Evolutionary conservation across 2,888 invertebrate genomes (phyloP), one percentile per base, ranked within the genome.

Genomic region (Leptarthrus brevirostris): DNA sequence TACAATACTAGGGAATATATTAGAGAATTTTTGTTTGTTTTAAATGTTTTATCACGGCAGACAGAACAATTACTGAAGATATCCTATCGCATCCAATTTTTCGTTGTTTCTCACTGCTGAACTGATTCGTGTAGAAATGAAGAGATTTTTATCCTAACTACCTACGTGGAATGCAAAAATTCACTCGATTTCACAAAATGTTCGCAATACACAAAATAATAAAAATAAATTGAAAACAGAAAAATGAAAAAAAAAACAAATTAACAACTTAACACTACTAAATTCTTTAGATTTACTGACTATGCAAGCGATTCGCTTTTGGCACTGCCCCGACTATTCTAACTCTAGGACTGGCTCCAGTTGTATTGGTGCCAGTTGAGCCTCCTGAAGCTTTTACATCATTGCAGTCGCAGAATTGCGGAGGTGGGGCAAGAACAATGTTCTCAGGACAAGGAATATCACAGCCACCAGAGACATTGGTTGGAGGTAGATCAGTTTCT

Each of bases 241-340:
- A n/a, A n/a, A 26, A 16, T 8, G 14, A 24, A 34, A 47, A 49
- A 69, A 24, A 34, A 47, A 49, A 69, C 36, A 69, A 66, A 12
- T 52, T 18, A 52, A 69, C 34, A 52, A 49, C 52, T 69, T 52
- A 69, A 69, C 24, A 30, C 69, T 69, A 69, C 22, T 72, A 72
- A 54, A 72, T 71, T 71, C 56, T 54, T 56, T 72, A 52, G 75
- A 64, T 76, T 76, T 78, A 78, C 75, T 79, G 79, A 79, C 79
- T 79, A 79, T 84, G 84, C 78, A 85, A 79, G 78, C 84, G 82
- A 79, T 82, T 83, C 73, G 88, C 80, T 86, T 95, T 95, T 78
- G 94, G 94, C 82, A 94, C 89, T 76, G 94, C 91, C 74, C 93
- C 94, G 71, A 95, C 93, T 78, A 95, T 94, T 79, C 94, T 89